Evolutionary conservation across 1,140 invertebrate genomes (phyloP), one percentile per base, ranked within the genome.

Genomic region (Vollenhovia emeryi): DNA sequence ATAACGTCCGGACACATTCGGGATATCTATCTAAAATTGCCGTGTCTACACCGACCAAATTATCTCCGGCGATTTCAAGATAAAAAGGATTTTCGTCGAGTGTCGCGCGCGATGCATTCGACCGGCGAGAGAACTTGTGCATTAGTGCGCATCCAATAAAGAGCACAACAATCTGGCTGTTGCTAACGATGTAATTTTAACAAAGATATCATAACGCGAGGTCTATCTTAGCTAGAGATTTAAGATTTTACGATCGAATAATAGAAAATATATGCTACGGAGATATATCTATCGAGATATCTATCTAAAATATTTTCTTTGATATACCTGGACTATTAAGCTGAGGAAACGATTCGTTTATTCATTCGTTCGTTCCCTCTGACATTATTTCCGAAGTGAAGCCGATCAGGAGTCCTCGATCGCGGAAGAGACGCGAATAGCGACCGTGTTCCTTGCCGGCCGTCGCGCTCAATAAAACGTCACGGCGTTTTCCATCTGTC

Each of bases 21-120:
- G 24, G 3, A 24, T 57, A 21, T n/a, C n/a, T 55, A 36, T 55
- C n/a, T n/a, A n/a, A n/a, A n/a, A n/a, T 94, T 94, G 92, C 92
- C 90, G 74, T 93, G 93, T 93, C 91, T 92, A 92, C 91, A 92
- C 66, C 89, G 85, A 87, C 89, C 89, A 91, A 94, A 93, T 94
- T 93, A 93, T 93, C 92, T 91, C 88, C 86, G 73, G 87, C 91
- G 90, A 92, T 93, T 93, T 91, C 86, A 87, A 89, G 92, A 93
- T 93, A 93, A 92, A n/a, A n/a, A 93, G 93, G 92, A 93, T 93
- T 93, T 93, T 91, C 89, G 64, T 52, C 64, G 50, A 55, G 74
- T 71, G 43, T 55, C 79, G 43, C 18, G 86, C 69, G 73, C 52
- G 66, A 66, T 69, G 52, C 24, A 68, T 45, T 68, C 60, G 57